Evolutionary conservation across 2,113 vertebrate genomes (phyloP), one percentile per base, ranked within the genome.

Genomic region (Erinaceus europaeus): DNA sequence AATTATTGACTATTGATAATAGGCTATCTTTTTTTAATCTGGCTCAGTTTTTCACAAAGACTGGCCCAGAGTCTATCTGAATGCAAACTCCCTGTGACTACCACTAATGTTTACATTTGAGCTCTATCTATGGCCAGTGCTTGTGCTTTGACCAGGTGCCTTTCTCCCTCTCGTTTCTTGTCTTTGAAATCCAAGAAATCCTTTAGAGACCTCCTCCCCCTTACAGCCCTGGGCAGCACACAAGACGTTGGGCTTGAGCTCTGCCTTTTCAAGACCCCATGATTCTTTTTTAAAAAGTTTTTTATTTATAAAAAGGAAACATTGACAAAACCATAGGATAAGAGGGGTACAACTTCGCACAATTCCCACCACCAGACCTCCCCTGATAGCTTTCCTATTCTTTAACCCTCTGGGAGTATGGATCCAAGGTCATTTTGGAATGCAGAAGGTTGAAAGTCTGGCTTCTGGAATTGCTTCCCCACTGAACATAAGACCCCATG

Each of bases 1-100:
- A 61, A 50, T 32, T 68, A 29, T 64, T 44, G 74, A 71, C 46
- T 34, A 74, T 74, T 38, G 46, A n/a, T 17, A 17, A 40, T 69
- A 72, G 46, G 14, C 84, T 73, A 88, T 64, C 62, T 90, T 89
- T 88, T 46, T 62, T 46, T 75, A 72, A 50, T 78, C 48, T 71
- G 42, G 0, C 40, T 89, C 64, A 81, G 14, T 50, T n/a, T 78
- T 89, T 84, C 44, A 73, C 18, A 52, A 57, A 90, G n/a, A 48
- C 65, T 59, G 17, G 2, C 18, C 25, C 21, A 18, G 48, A 67
- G 29, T 78, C 44, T 55, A 12, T 34, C n/a, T 36, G 59, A 88
- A 59, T 93, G 32, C 42, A 64, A 80, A 77, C n/a, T 4, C 17
- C 64, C 15, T 13, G 4, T 87, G 46, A 27, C 36, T 65, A 50